Conservation (phyloP, 2,797 vertebrate genomes). For the Setipinna tenuifilis region DNA sequence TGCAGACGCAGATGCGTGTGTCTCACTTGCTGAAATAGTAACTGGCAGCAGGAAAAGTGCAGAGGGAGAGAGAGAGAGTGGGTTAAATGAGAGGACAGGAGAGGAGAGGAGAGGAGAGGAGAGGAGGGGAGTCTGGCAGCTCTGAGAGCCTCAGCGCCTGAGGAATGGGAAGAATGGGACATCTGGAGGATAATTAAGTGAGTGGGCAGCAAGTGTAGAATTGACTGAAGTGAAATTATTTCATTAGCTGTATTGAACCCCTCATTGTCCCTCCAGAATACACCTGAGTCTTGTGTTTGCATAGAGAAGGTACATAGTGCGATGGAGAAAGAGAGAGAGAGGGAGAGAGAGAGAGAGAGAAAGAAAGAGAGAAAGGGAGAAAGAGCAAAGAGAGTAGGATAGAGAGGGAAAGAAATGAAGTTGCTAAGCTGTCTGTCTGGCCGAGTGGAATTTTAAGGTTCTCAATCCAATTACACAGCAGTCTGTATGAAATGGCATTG, state of each 20-base stretch:
- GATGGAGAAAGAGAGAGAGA: slow-evolving; percentile 59
- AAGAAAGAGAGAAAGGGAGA: slow-evolving; percentile 53
- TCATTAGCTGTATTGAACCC: slow-evolving; percentile 69
- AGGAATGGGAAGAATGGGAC: slow-evolving; percentile 53
- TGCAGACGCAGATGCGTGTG: not conserved
- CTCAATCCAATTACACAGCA: slow-evolving; percentile 75
- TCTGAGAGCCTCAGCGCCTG: slow-evolving; percentile 28
- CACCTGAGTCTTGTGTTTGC: slow-evolving; percentile 54
- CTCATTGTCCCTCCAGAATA: slow-evolving; percentile 59
- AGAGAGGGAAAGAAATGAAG: slow-evolving; percentile 59
- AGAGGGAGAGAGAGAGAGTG: not conserved
- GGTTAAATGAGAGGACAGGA: not conserved
- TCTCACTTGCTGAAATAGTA: slow-evolving; percentile 60
- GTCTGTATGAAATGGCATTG: slow-evolving; percentile 63
- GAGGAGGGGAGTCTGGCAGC: not conserved
- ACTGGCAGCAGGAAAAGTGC: slow-evolving; percentile 33
- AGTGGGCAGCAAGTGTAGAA: slow-evolving; percentile 59
- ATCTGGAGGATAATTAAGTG: slow-evolving; percentile 64
- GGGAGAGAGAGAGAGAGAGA: slow-evolving; percentile 30
- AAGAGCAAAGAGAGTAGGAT: slow-evolving; percentile 57
- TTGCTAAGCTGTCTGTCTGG: slow-evolving; percentile 67
- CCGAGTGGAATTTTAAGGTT: slow-evolving; percentile 64
- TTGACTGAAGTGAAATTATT: slow-evolving; percentile 64
- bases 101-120: slow-evolving; percentile 56
- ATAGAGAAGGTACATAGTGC: slow-evolving; percentile 30